These are phyloP conservation scores for Sander vitreus DNA, from an alignment of 2,113 vertebrate genomes.

Conservation along the genomic window DNA sequence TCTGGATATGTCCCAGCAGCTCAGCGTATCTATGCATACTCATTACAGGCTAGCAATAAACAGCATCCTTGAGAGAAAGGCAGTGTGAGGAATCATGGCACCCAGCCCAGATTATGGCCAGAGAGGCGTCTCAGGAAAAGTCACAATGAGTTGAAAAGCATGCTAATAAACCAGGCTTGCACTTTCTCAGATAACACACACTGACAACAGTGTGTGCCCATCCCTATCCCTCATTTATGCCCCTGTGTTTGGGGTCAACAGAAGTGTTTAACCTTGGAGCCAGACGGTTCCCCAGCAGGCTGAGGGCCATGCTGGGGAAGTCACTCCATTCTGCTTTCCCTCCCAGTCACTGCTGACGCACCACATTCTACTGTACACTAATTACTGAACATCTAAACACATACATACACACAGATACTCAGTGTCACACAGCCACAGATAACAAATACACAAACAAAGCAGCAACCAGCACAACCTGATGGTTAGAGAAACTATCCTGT, in stretches of 20 bases:
- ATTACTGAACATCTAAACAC: conserved; percentile 42
- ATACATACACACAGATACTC: background rate
- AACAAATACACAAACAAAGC: conserved; percentile 20
- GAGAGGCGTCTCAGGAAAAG: conserved; percentile 22
- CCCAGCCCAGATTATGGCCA: conserved; percentile 42
- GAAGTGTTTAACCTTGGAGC: conserved; percentile 68
- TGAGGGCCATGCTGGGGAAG: conserved; percentile 61
- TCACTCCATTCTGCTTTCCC: conserved; percentile 53
- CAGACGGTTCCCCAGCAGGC: conserved; percentile 76
- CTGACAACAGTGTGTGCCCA: conserved; percentile 2
- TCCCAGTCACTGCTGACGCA: conserved; percentile 63
- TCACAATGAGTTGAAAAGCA: conserved; percentile 33
- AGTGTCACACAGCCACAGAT: conserved; percentile 19
- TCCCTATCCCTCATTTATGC: conserved; percentile 10
- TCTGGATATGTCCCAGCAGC: conserved; percentile 31
- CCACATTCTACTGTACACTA: conserved; percentile 33
- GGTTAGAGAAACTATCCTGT: conserved; percentile 3
- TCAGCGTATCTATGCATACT: conserved; percentile 52
- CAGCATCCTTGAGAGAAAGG: conserved; percentile 39
- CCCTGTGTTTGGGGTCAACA: conserved; percentile 54
- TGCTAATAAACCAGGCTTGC: conserved; percentile 41
- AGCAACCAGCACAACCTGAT: conserved; percentile 16
- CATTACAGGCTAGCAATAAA: conserved; percentile 56
- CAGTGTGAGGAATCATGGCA: conserved; percentile 43
- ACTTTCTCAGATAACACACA: conserved; percentile 10